Conservation (phyloP, 2,888 invertebrate species). For the Mechanitis messenoides region DNA sequence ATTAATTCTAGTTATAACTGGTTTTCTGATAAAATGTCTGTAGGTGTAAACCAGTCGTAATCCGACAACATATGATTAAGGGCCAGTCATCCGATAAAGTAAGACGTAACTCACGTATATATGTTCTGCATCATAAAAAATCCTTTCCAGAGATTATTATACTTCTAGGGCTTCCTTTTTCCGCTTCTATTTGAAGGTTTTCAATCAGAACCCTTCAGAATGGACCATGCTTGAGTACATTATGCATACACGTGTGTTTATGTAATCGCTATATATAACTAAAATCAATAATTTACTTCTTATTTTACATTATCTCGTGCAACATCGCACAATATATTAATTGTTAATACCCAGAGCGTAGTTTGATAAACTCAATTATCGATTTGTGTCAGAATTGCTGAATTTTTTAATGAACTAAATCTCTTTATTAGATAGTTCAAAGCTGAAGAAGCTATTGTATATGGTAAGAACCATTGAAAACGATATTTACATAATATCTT, state of each 20-base stretch:
- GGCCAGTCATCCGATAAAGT: too few relatives aligned
- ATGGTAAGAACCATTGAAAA: too few relatives aligned
- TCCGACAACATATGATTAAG: background rate
- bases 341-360: background rate
- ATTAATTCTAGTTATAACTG: background rate
- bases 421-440: too few relatives aligned
- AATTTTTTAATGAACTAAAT: too few relatives aligned
- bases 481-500: too few relatives aligned
- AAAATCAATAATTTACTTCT: background rate
- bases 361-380: background rate
- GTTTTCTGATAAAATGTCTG: background rate
- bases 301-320: background rate
- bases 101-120: too few relatives aligned
- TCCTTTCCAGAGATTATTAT: slow-evolving; percentile 3
- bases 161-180: background rate
- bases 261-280: background rate
- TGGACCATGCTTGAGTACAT: too few relatives aligned
- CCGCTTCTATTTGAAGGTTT: slow-evolving; percentile 2
- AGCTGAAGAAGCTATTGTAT: too few relatives aligned
- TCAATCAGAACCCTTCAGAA: background rate
- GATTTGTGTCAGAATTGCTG: background rate
- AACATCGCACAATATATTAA: slow-evolving; percentile 1
- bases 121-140: background rate
- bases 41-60: background rate
- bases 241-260: too few relatives aligned